Evolutionary conservation across 2,888 invertebrate genomes (phyloP), one percentile per base, ranked within the genome.

Genomic region (Aquatica leii): DNA sequence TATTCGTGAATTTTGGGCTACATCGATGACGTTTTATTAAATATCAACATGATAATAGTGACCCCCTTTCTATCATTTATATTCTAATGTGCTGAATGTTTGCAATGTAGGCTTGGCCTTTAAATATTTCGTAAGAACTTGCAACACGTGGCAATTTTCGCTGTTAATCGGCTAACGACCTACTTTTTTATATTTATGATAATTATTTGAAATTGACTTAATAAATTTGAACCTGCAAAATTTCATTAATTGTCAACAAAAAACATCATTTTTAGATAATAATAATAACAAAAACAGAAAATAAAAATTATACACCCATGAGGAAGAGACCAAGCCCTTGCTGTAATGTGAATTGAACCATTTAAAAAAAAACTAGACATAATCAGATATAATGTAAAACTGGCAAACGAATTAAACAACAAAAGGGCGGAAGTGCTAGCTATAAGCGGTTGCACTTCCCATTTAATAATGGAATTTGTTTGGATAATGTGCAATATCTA

Each of bases 111-210:
- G 62, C 66, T 61, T 62, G 64, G 64, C 56, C 60, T 63, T 61
- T 56, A 62, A 58, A 54, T 41, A 55, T 69, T 69, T 69, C 66
- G 59, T 66, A 69, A 69, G 59, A 56, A 49, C 40, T 56, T 59
- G 61, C 62, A 62, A 63, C 69, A 67, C 65, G 67, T 67, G 67
- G 63, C 67, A 69, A 67, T 69, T 24, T 68, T 69, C 64, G 65
- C 67, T 61, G 65, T 69, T 69, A 65, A 67, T 65, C 67, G 63
- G 65, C 63, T 64, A 69, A 64, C 60, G 69, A 67, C 69, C 69
- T 59, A 69, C 65, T 67, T 69, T 50, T 61, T 56, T 49, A 50
- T 57, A 66, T 65, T 62, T 57, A 61, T 58, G 52, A 57, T 59
- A 66, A 62, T 65, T 55, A 65, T 58, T 58, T 53, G 53, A 66